Conservation (phyloP, 2,797 vertebrate species). For the Coluber constrictor region DNA sequence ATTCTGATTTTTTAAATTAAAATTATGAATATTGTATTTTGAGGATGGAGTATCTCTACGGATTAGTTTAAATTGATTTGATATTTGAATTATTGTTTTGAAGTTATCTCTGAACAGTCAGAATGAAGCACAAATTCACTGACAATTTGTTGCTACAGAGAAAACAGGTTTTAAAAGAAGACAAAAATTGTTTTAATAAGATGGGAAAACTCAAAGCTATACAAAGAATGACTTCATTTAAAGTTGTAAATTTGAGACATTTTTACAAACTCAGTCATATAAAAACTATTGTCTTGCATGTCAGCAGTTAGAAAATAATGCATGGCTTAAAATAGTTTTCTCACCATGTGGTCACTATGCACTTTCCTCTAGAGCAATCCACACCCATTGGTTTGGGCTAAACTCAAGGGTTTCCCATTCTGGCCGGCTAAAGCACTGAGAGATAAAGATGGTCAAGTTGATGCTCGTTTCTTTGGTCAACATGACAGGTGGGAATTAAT, state of each 20-base stretch:
- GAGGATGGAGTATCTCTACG: not conserved
- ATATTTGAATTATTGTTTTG: not conserved
- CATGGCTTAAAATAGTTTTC: conserved; percentile 24
- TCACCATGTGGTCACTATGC: conserved; percentile 53
- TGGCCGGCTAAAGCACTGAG: conserved; percentile 98
- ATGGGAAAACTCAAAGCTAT: not conserved
- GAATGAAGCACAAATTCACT: not conserved
- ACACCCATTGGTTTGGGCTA: conserved; percentile 96
- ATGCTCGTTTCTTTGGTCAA: conserved; percentile 97
- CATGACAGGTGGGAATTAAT: conserved; percentile 86
- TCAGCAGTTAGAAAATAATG: conserved; percentile 21
- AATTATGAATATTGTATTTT: not conserved
- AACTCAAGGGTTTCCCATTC: conserved; percentile 98
- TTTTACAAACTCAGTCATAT: not conserved
- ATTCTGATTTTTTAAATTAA: not conserved
- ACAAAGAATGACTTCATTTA: not conserved
- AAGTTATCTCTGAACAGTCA: not conserved
- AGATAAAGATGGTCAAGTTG: conserved; percentile 96
- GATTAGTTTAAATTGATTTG: not conserved
- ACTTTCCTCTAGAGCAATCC: conserved; percentile 87
- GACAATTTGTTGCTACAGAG: not conserved
- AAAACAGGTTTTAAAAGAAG: not conserved
- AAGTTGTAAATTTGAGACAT: not conserved
- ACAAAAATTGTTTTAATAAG: not conserved
- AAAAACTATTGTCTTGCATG: not conserved